Base-by-base conservation (phyloP, 2,888 invertebrate genomes). In the Neocrepidodera transversa region DNA sequence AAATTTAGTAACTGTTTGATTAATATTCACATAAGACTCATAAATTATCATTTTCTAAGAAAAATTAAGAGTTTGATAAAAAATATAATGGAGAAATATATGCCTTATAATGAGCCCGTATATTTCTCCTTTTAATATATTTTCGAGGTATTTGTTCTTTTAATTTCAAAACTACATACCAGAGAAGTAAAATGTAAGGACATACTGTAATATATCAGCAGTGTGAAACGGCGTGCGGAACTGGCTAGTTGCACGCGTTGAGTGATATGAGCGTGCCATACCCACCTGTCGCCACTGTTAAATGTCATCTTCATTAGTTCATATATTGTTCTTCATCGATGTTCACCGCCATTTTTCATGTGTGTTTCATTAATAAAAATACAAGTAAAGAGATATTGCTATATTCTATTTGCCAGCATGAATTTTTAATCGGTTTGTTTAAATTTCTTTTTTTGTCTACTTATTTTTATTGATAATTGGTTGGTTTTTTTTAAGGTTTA, bases 251-350 rank as follows among this genome's bases (percentile, higher is more conserved):
- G 76, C 76, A 76, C 75, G 74, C 75, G 74, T 75, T 66, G 76
- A 76, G 79, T 79, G 78, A 79, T 79, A 78, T 71, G 76, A 78
- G 77, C 78, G 79, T 79, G 79, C 79, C 79, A 79, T 79, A 78
- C 72, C 71, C 71, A 74, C 75, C 76, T 77, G 75, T 78, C 77
- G 74, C 70, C 68, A 68, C 69, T 65, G 64, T 64, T 61, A 56
- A 59, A 52, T 56, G 40, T 58, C 53, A 58, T 53, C 13, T 56
- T 66, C 65, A 64, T 69, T 61, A 55, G n/a, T n/a, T 60, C 67
- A 68, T 69, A 36, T 50, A 38, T 55, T 51, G 55, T 60, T 60
- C 42, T 58, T 23, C 60, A 60, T 60, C 70, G 71, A 70, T 64
- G 65, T 65, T 65, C 68, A 66, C 64, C 62, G 50, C 65, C 65